Evolutionary conservation across 2,888 invertebrate genomes (phyloP).

Genomic region (Chrysotoxum bicinctum): DNA sequence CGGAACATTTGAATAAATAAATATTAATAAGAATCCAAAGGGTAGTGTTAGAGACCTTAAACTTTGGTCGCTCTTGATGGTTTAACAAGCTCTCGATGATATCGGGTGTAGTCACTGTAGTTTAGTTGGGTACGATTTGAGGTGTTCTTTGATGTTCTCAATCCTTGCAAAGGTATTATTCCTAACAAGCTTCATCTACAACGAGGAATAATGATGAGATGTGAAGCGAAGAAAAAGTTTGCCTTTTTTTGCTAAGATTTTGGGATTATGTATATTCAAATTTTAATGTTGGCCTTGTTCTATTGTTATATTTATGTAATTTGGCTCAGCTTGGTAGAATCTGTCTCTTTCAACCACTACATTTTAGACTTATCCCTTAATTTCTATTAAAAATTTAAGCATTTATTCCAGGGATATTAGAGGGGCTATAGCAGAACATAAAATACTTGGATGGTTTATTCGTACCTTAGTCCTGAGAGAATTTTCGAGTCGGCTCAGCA

Average conservation of each 20-base stretch:
- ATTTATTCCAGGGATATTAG: too few species aligned
- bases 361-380: too few species aligned
- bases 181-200: neutral
- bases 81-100: conserved; percentile 48
- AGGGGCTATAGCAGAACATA: too few species aligned
- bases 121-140: neutral
- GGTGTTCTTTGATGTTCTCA: conserved; percentile 63
- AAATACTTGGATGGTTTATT: too few species aligned
- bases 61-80: conserved; percentile 42
- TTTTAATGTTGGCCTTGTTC: neutral
- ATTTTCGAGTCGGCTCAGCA: too few species aligned
- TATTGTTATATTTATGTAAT: neutral
- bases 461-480: too few species aligned
- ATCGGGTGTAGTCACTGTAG: neutral
- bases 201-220: conserved; percentile 24
- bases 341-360: too few species aligned
- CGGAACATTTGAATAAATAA: conserved; percentile 70
- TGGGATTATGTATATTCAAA: conserved; percentile 31
- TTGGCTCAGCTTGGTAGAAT: too few species aligned
- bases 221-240: neutral
- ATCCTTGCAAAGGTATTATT: conserved; percentile 23
- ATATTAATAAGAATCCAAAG: conserved; percentile 69
- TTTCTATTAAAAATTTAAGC: too few species aligned
- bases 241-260: neutral
- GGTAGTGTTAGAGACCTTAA: conserved; percentile 65